phyloP scores from a whole-genome alignment of 2,888 invertebrate species.

The Eledona agricola region DNA sequence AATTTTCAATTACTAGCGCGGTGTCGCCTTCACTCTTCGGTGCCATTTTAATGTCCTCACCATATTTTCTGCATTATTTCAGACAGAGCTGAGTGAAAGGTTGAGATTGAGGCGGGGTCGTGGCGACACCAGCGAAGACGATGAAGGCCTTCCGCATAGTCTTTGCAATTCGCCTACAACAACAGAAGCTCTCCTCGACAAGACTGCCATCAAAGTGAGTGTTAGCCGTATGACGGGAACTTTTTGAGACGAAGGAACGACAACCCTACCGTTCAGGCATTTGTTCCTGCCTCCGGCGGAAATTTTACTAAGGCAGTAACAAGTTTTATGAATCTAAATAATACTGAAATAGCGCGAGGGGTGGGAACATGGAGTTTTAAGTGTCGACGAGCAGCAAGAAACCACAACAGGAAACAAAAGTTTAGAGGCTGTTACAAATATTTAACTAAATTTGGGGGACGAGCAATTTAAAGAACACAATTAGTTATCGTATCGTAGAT shows the following conservation, averaged over 20 bases:
- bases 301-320: too few relatives aligned
- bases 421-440: too few relatives aligned
- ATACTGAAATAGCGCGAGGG: too few relatives aligned
- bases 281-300: too few relatives aligned
- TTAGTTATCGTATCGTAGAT: too few relatives aligned
- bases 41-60: conserved; percentile 28
- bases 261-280: too few relatives aligned
- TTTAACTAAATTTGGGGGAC: too few relatives aligned
- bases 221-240: neutral
- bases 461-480: too few relatives aligned
- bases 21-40: conserved; percentile 17
- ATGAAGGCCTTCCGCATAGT: conserved; percentile 78
- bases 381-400: too few relatives aligned
- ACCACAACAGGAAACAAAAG: too few relatives aligned
- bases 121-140: conserved; percentile 75
- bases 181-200: conserved; percentile 62
- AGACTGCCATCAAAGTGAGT: conserved; percentile 61
- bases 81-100: conserved; percentile 81
- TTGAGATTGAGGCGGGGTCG: conserved; percentile 72
- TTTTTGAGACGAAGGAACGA: neutral
- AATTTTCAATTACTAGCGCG: conserved; percentile 10
- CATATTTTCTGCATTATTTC: conserved; percentile 43
- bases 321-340: too few relatives aligned
- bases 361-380: too few relatives aligned
- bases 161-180: conserved; percentile 73